These are phyloP conservation scores for Philhelius pedissequus DNA, from an alignment of 2,888 invertebrate genomes.

Conservation along the genomic window DNA sequence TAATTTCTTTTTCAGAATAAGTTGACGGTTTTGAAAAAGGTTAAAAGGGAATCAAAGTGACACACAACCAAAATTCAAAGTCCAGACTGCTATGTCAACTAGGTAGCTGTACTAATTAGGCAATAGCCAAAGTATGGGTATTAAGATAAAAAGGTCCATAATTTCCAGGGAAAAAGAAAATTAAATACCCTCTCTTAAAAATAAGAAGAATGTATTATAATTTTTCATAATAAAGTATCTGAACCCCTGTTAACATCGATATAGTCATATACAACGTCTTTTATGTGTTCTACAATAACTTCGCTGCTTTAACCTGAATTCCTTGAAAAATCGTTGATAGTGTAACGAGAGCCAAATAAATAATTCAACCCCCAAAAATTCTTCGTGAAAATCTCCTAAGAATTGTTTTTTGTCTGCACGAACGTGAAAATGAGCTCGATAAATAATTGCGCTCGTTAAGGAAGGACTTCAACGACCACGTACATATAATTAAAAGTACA, in stretches of 20 bases:
- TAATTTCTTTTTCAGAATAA: too few species aligned
- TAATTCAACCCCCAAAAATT: background rate
- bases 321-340: background rate
- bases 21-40: too few species aligned
- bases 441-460: constrained; percentile 27
- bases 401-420: background rate
- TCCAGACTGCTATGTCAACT: too few species aligned
- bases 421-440: constrained; percentile 1
- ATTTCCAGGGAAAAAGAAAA: too few species aligned
- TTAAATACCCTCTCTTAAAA: too few species aligned
- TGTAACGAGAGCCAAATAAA: background rate
- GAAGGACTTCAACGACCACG: background rate
- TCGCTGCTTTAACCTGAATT: background rate
- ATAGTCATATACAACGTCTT: background rate
- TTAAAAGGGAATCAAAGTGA: too few species aligned
- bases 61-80: too few species aligned
- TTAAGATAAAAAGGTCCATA: too few species aligned
- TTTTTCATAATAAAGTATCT: too few species aligned
- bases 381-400: background rate
- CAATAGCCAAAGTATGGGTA: too few species aligned
- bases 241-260: background rate
- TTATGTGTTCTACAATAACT: background rate
- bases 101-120: too few species aligned
- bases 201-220: too few species aligned
- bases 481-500: background rate